These are phyloP conservation scores for Squalus acanthias DNA, from an alignment of 2,797 vertebrate species.

Conservation along the genomic window DNA sequence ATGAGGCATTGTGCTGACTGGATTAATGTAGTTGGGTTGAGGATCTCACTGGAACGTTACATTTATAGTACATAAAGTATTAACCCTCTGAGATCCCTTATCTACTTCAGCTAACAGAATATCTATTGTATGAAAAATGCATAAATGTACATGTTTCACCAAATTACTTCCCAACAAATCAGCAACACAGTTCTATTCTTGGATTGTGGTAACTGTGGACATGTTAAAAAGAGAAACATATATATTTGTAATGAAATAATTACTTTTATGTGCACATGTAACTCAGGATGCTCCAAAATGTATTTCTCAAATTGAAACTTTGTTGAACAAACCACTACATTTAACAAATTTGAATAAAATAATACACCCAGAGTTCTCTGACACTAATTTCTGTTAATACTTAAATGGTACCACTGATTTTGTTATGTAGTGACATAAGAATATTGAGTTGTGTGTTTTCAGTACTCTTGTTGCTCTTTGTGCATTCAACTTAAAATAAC, in stretches of 20 bases:
- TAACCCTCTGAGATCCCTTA: constrained; percentile 66
- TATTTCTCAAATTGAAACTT: background rate
- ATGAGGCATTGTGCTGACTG: constrained; percentile 69
- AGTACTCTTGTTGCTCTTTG: background rate
- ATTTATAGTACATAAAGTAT: constrained; percentile 59
- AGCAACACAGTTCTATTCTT: background rate
- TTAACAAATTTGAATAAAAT: background rate
- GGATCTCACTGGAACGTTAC: constrained; percentile 62
- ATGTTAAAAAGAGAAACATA: background rate
- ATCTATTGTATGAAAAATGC: constrained; percentile 65
- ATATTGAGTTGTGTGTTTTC: background rate
- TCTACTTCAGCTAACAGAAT: constrained; percentile 69
- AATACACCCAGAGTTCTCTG: background rate
- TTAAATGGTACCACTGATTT: background rate
- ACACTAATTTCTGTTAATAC: background rate
- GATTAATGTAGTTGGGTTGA: constrained; percentile 70
- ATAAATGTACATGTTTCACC: background rate
- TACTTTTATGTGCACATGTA: background rate
- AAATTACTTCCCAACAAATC: background rate
- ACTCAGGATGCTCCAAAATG: background rate
- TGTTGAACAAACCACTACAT: background rate
- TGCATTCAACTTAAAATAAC: background rate
- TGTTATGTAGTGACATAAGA: background rate
- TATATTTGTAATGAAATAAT: background rate
- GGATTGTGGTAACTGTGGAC: background rate